Base-by-base conservation (phyloP, 2,113 vertebrate species). In the Tachycineta bicolor region DNA sequence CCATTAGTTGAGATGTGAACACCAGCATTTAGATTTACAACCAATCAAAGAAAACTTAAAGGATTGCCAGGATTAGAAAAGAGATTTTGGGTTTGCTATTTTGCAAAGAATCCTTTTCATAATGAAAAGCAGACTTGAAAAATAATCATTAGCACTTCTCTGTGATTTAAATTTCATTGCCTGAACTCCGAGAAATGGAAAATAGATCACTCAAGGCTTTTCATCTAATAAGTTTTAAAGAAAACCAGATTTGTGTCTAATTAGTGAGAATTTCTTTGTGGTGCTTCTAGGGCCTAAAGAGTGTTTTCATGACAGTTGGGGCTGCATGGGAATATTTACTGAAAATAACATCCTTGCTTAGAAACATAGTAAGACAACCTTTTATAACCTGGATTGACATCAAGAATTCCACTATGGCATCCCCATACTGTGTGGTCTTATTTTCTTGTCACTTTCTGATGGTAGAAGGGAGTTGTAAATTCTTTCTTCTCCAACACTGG, bases 91-190 rank as follows among this genome's bases (percentile, higher is more conserved):
- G 46, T 52, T 73, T 87, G 49, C 78, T 31, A 0, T 65, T 41
- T 62, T 90, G 68, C 56, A 44, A 90, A 81, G 55, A 74, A 74
- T 70, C 24, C 47, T 74, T 92, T 92, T 47, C 39, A 20, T 93
- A 93, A 90, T 94, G 91, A 92, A 94, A 93, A 95, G 52, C 20
- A 11, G 91, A 87, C 94, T 90, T 95, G 82, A 88, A 92, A 95
- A 95, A 89, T 90, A 89, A 75, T 93, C 73, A 87, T 93, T 97
- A 95, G 53, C 89, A 46, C 94, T 94, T 93, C 69, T 56, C 79
- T 95, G 69, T 94, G 83, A 95, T 96, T 94, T 95, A 84, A 94
- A 87, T 94, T 96, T 94, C 83, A 78, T 95, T 96, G 87, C 89
- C 74, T 87, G 77, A 82, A 75, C 81, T 91, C n/a, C 3, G 63